These are phyloP conservation scores for Neoseiulus cucumeris DNA, from an alignment of 1,140 invertebrate genomes.

Conservation along the genomic window DNA sequence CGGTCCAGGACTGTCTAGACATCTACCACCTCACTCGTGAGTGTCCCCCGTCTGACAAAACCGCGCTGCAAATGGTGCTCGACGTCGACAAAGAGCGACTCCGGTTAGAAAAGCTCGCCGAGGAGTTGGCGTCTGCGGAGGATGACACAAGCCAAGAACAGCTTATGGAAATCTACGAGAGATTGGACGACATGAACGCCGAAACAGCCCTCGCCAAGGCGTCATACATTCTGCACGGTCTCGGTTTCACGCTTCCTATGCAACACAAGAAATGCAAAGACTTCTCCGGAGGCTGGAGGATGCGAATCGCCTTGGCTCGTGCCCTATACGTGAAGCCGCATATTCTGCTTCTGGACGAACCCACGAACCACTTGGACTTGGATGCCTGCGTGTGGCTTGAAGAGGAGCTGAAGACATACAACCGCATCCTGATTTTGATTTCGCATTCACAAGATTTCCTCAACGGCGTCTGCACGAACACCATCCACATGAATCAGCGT, in stretches of 20 bases:
- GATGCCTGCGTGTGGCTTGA: constrained; percentile 98
- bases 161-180: constrained; percentile 90
- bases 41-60: constrained; percentile 76
- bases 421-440: constrained; percentile 90
- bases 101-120: constrained; percentile 74
- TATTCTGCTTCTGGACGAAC: constrained; percentile 37
- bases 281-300: constrained; percentile 95
- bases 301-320: constrained; percentile 91
- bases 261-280: constrained; percentile 74
- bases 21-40: constrained; percentile 92
- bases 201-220: constrained; percentile 85
- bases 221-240: constrained; percentile 79
- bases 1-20: constrained; percentile 89
- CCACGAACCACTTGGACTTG: constrained; percentile 48
- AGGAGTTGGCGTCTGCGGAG: constrained; percentile 58
- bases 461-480: constrained; percentile 97
- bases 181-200: constrained; percentile 85
- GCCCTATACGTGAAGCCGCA: constrained; percentile 34
- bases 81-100: constrained; percentile 90
- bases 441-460: constrained; percentile 99
- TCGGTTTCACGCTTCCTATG: constrained; percentile 90
- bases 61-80: constrained; percentile 85
- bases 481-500: constrained; percentile 83
- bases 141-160: constrained; percentile 84
- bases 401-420: constrained; percentile 86